These are phyloP conservation scores for Toxonevra muliebris DNA, from an alignment of 2,888 invertebrate genomes.

Conservation along the genomic window DNA sequence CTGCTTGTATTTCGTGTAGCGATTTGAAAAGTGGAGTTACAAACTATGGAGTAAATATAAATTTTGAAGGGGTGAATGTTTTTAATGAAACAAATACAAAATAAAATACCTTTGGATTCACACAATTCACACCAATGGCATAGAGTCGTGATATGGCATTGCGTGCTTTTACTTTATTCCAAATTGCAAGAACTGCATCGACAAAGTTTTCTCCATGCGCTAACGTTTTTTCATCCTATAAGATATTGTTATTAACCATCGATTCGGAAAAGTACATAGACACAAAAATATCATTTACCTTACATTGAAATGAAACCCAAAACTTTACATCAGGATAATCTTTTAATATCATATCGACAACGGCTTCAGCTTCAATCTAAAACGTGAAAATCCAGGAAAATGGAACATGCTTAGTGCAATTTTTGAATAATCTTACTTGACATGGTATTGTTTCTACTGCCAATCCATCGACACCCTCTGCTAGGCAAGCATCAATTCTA, in stretches of 20 bases:
- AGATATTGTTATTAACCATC: not conserved
- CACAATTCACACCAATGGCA: conserved; percentile 91
- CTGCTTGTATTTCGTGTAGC: conserved; percentile 61
- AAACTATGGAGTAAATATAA: conserved; percentile 50
- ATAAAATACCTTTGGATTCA: conserved; percentile 68
- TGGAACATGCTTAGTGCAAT: not conserved
- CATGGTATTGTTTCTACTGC: conserved; percentile 95
- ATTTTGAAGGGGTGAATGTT: not conserved
- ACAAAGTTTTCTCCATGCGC: conserved; percentile 84
- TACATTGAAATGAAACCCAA: conserved; percentile 82
- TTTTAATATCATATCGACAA: conserved; percentile 76
- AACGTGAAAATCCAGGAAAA: not conserved
- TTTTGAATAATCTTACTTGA: conserved; percentile 62
- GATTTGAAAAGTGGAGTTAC: conserved; percentile 71
- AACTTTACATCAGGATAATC: conserved; percentile 79
- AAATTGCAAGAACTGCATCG: conserved; percentile 76
- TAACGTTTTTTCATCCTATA: conserved; percentile 69
- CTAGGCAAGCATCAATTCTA: conserved; percentile 77
- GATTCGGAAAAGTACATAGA: not conserved
- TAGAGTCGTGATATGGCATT: conserved; percentile 72
- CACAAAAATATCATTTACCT: conserved; percentile 66
- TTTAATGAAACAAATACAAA: not conserved
- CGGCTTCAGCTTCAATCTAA: conserved; percentile 78
- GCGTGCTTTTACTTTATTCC: conserved; percentile 67
- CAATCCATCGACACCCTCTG: conserved; percentile 83